Evolutionary conservation across 2,797 vertebrate genomes (phyloP), one percentile per base, ranked within the genome.

Genomic region (Loris lydekkerianus): DNA sequence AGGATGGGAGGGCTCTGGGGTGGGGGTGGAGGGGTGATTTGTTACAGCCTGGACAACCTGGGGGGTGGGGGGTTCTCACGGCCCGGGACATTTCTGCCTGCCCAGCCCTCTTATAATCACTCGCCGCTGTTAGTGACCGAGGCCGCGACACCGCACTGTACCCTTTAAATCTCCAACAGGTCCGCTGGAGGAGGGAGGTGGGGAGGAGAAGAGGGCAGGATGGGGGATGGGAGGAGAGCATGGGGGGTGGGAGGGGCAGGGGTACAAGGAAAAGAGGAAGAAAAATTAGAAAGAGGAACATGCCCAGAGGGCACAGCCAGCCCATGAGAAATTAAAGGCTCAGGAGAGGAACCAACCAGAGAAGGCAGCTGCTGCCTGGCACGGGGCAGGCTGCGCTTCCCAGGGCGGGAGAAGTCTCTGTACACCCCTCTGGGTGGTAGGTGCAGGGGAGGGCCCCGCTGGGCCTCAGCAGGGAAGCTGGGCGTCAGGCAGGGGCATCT

Each of bases 101-200:
- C 94, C 96, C 97, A 80, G 0, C 77, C 97, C 97, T 98, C 98
- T 98, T 98, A 80, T 96, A 97, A 98, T 98, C 98, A 91, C 97
- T 97, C 91, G 43, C 40, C 92, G 91, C 98, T 96, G 98, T 98
- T 98, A 98, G 98, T 98, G 98, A 93, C 98, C 97, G 96, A 98
- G 98, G 98, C 97, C 97, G 94, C 98, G 73, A 98, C 97, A 96
- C 97, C 94, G 94, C 97, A 99, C 98, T 98, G 98, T 99, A 99
- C 99, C 98, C 98, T 99, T 98, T 99, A 99, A 98, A 98, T 98
- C 98, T 99, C 98, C 98, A 98, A 98, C 98, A 98, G 98, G 94
- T 99, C 99, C 98, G 97, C 98, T 99, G 98, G 97, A 98, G 98
- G 98, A 98, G 97, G 97, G 97, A 95, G 97, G 96, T 49, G 78